Base-by-base conservation (phyloP, 2,888 invertebrate species). In the Dysmachus trigonus region DNA sequence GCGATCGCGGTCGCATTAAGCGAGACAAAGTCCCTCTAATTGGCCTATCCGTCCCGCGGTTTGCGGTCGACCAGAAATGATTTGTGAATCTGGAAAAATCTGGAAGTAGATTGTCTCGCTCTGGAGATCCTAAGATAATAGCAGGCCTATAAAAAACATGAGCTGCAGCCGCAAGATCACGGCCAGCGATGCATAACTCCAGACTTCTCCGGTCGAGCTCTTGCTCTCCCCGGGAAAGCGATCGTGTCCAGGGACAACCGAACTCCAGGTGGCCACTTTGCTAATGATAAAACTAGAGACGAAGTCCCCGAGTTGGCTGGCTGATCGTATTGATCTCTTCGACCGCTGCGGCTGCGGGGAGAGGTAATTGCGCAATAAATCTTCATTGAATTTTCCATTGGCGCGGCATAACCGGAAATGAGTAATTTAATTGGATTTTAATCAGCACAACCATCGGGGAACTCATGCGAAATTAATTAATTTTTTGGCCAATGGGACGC, bases 191-290 rank as follows among this genome's bases (percentile, higher is more conserved):
- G 62, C 82, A 62, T 18, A 82, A 82, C 53, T n/a, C 22, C 31
- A 6, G 38, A 3, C 27, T 38, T 22, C 53, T 51, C 18, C 18
- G n/a, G 62, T 2, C 27, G 22, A n/a, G 53, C 4, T 22, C 53
- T 27, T 62, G 62, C 27, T 27, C 62, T 27, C 62, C 10, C 62
- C 18, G 73, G 35, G 31, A n/a, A 35, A 22, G 15, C 71, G 53
- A 62, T 62, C 35, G 53, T 22, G 33, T 22, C 13, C n/a, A 22
- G 35, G 35, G 15, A 82, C 41, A 62, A 22, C 13, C 22, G 33
- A 82, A 82, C 82, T 82, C 82, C 82, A 82, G 82, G 82, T 82
- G 82, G 82, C 35, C 82, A 22, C 53, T 82, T 62, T 27, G 7
- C 62, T 62, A 53, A 33, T 62, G 62, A 71, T 71, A 33, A 15